A percentile compares a stretch with the other conserved stretches of the same genome.
These are phyloP conservation scores for Penaeus monodon DNA, from an alignment of 2,888 invertebrate species.

Conservation along the genomic window DNA sequence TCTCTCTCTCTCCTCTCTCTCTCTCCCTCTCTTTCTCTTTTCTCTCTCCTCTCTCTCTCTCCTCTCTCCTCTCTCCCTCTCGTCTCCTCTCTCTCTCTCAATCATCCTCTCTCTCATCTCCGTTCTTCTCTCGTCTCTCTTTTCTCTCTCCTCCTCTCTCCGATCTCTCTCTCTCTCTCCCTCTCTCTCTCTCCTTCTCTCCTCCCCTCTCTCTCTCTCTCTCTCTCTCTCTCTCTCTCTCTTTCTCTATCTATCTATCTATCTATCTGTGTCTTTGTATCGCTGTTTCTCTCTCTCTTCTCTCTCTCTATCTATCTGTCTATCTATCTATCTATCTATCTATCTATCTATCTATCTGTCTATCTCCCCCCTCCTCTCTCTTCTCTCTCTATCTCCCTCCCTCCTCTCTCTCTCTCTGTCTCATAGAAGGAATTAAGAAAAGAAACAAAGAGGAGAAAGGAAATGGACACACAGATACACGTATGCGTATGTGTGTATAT, in stretches of 20 bases:
- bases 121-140: background rate
- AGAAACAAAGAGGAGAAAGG: no score
- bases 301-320: background rate
- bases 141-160: background rate
- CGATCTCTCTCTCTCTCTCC: no score
- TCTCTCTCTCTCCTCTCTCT: background rate
- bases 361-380: no score
- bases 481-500: no score
- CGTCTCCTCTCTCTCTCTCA: background rate
- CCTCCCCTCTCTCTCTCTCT: background rate
- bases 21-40: accelerated
- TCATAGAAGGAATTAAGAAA: background rate
- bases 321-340: background rate
- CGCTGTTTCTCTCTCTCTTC: background rate
- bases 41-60: background rate
- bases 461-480: no score
- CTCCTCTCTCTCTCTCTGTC: background rate
- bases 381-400: background rate
- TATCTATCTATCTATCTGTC: no score
- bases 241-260: background rate
- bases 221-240: background rate
- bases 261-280: no score
- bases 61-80: background rate
- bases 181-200: background rate
- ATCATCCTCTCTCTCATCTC: background rate